Evolutionary conservation across 2,888 invertebrate genomes (phyloP), one percentile per base, ranked within the genome.

Genomic region (Yponomeuta cagnagella): DNA sequence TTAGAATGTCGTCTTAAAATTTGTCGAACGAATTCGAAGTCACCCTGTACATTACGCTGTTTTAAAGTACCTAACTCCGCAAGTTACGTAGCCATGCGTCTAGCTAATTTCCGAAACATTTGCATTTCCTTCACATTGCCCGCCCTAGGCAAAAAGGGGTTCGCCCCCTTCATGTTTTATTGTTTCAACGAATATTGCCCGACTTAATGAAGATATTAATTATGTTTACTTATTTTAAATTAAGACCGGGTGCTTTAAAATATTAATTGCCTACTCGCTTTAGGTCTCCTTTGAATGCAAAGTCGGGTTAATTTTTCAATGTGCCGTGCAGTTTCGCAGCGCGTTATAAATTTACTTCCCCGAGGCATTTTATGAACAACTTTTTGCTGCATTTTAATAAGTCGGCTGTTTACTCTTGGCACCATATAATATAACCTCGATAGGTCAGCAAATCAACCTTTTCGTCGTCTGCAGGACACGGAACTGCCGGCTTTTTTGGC

Each of bases 141-240:
- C 52, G 52, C 52, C 48, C 71, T 71, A 73, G 70, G 63, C 63
- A 71, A 73, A 76, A 80, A 79, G 83, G 81, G 78, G 76, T 74
- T 72, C 73, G 73, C 75, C 81, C 83, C 82, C 79, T 80, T 79
- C 74, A 72, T 73, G 74, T 80, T 79, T 82, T 80, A 84, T 83
- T 85, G 82, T 83, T 82, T 80, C 78, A 77, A 77, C 76, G 80
- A 83, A 83, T 83, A 82, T 82, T 81, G 76, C 79, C 52, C 76
- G 74, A 78, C 79, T 79, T 81, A 82, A 82, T 85, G 80, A 83
- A 82, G 82, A 81, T 82, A 84, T 84, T 85, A 84, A 84, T 85
- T 84, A 84, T 79, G 77, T 83, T 85, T 79, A 79, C 79, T 84
- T 83, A 82, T 81, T 83, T 80, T 81, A 75, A 77, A 80, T 74